Base-by-base conservation (phyloP, 2,888 invertebrate species). In the Beris morrisii region DNA sequence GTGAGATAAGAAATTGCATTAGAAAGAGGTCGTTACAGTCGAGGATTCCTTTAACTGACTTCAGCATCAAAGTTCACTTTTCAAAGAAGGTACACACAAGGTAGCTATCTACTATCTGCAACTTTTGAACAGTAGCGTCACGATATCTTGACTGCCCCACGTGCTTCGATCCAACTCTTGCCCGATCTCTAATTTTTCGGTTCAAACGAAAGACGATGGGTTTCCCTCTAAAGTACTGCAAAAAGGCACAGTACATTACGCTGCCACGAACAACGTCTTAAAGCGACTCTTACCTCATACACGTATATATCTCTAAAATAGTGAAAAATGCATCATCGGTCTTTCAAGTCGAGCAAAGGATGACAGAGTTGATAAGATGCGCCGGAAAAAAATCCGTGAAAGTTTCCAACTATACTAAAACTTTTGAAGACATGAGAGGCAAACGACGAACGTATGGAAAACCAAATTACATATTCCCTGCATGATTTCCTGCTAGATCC, bases 381-480 rank as follows among this genome's bases (percentile, higher is more conserved):
- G n/a, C 5, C 7, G 48, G 15, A 48, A 52, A 52, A 22, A 28
- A 11, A 52, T 11, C 9, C 11, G 28, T 1, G 22, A 22, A 28
- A 38, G 7, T 38, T 38, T 38, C 7, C 38, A 38, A 3, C 38
- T 38, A 22, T 22, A 38, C 38, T 38, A 38, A 7, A 38, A 38
- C 38, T 48, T n/a, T 48, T 48, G 48, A 48, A 48, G 15, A 38
- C 38, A n/a, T 48, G 48, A 48, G 12, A 48, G 6, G 7, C 7
- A 15, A 15, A 48, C 48, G 48, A 38, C 38, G 38, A 38, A 9
- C 38, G 38, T 38, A 50, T 28, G 9, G 13, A 50, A 58, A 58
- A 58, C 58, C 28, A 58, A 58, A 58, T 58, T 58, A 58, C 12
- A 58, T 45, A 58, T 58, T 58, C 58, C 28, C n/a, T 58, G 58